Conservation (phyloP, 2,797 vertebrate species). For the Pteronotus mesoamericanus region DNA sequence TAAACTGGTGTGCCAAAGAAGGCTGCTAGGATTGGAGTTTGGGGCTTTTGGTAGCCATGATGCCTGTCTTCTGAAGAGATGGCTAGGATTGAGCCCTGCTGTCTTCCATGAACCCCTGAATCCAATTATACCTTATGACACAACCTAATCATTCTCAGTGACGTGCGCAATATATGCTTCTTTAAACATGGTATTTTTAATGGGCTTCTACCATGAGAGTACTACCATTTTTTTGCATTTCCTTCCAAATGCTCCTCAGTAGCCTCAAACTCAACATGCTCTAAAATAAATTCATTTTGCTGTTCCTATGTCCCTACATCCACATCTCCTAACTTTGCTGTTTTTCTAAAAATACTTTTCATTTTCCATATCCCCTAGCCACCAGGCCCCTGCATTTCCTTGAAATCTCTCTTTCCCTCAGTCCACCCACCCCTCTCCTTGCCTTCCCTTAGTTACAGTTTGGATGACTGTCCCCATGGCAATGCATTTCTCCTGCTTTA, state of each 20-base stretch:
- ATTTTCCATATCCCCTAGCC: neutral
- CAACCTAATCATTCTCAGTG: neutral
- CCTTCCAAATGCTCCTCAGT: neutral
- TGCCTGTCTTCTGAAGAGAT: neutral
- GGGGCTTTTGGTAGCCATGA: no score
- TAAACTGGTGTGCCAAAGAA: neutral
- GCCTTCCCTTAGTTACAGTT: neutral
- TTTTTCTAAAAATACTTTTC: neutral
- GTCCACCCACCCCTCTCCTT: rapidly evolving
- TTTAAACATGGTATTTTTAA: neutral
- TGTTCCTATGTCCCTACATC: neutral
- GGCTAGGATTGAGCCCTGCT: neutral
- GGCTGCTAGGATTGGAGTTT: no score
- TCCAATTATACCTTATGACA: neutral
- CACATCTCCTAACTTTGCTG: neutral
- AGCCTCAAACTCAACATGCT: neutral
- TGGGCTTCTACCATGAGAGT: neutral
- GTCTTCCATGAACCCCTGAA: neutral
- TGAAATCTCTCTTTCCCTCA: neutral
- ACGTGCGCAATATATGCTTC: neutral
- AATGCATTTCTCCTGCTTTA: neutral
- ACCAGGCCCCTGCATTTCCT: neutral
- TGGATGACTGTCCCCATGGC: neutral
- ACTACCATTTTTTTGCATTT: neutral
- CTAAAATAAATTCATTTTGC: neutral